Evolutionary conservation across 2,888 invertebrate genomes (phyloP).

Genomic region (Noctuana brunneofusca): DNA sequence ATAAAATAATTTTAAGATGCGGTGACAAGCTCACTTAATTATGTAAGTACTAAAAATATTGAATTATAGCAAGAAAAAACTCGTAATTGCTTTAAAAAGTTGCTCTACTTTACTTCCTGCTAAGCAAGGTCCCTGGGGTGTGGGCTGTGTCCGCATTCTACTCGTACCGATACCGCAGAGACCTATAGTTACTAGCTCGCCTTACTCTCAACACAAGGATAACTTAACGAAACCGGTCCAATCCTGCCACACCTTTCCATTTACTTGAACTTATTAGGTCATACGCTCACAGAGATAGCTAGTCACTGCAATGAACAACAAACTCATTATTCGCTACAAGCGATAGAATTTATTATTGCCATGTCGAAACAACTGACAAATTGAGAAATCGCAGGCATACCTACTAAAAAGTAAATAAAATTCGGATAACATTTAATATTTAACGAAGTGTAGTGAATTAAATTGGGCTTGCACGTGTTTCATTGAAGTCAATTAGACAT

Average conservation of each 20-base stretch:
- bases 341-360: constrained; percentile 26
- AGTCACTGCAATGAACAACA: constrained; percentile 16
- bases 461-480: constrained; percentile 30
- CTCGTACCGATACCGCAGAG: constrained; percentile 44
- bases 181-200: constrained; percentile 71
- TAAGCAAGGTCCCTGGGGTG: constrained; percentile 57
- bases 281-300: constrained; percentile 17
- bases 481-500: constrained; percentile 29
- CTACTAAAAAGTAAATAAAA: constrained; percentile 26
- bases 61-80: neutral
- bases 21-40: neutral
- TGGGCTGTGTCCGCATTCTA: constrained; percentile 79
- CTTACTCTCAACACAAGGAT: constrained; percentile 74
- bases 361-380: constrained; percentile 28
- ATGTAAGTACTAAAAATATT: neutral
- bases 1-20: neutral
- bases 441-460: constrained; percentile 22
- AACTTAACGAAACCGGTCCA: constrained; percentile 61
- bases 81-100: constrained; percentile 46
- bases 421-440: constrained; percentile 20
- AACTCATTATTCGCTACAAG: constrained; percentile 18
- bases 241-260: constrained; percentile 75
- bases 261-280: constrained; percentile 49
- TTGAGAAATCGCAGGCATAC: constrained; percentile 25
- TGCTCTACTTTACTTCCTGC: constrained; percentile 72